Base-by-base conservation (phyloP, 1,140 invertebrate genomes). In the Neoseiulus cucumeris region DNA sequence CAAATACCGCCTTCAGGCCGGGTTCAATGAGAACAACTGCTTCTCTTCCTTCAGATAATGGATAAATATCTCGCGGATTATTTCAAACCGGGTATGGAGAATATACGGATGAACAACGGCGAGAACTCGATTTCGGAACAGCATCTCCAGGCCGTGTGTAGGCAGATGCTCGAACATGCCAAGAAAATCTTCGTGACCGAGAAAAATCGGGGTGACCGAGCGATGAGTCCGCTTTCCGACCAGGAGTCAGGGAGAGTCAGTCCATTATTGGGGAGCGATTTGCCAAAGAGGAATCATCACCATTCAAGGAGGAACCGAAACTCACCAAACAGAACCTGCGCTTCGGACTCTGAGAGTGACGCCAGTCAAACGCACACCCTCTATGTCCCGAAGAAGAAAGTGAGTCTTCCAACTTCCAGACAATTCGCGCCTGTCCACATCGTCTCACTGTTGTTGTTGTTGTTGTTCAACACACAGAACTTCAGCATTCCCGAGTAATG, bases 81-180 rank as follows among this genome's bases (percentile, higher is more conserved):
- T 68, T 87, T 89, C 75, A 82, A 84, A 69, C 84, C 85, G 67
- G 86, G 84, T 42, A 81, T 87, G n/a, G 81, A 82, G 66, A 89
- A 89, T 73, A 85, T 88, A 64, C 79, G 80, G 70, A 76, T 79
- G 66, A 88, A 88, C 76, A 78, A 86, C 70, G 85, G 85, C 28
- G 80, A 81, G 20, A 81, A 83, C 69, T 82, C 84, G 70, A 82
- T 87, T 0, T 82, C 79, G 70, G 84, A 87, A 74, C 85, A 87
- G 70, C 83, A 86, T 74, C 78, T 87, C 67, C 77, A 81, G 68
- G 81, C 82, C 67, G 82, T 87, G 0, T 87, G 85, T 72, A 77
- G 82, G 68, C 81, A 85, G 64, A 86, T 88, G 74, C 75, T 88
- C 64, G 87, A 89, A 74, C 85, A 87, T 68, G 78, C 72, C 2